A percentile compares a stretch with the other conserved stretches of the same genome.
Evolutionary conservation across 2,113 vertebrate genomes (phyloP).

Genomic region (Delphinus delphis): DNA sequence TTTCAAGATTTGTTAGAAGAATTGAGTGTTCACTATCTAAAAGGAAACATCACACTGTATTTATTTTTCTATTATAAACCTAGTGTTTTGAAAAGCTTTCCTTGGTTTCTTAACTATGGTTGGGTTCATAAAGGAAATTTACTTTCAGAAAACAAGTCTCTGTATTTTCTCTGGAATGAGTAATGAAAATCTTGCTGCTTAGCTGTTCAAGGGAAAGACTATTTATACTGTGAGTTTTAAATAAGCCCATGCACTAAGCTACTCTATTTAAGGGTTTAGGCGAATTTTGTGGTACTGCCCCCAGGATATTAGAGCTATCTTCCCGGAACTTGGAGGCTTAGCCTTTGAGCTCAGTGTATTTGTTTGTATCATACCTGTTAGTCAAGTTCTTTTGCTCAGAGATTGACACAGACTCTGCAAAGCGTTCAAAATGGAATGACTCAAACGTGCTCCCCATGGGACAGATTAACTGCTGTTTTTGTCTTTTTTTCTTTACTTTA

Average conservation of each 20-base stretch:
- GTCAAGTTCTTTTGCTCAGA: neutral
- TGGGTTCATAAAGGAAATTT: conserved; percentile 77
- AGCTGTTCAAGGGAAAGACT: conserved; percentile 67
- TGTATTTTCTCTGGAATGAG: conserved; percentile 75
- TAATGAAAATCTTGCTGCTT: conserved; percentile 77
- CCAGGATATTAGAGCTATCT: neutral
- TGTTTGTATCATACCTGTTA: neutral
- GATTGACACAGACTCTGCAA: neutral
- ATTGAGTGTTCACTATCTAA: conserved; percentile 78
- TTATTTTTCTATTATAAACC: conserved; percentile 82
- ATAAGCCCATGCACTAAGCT: conserved; percentile 66
- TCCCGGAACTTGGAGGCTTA: neutral
- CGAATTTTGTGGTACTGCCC: neutral
- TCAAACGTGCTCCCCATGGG: neutral
- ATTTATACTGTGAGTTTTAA: conserved; percentile 75
- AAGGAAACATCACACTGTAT: conserved; percentile 80
- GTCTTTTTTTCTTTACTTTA: conserved; percentile 18
- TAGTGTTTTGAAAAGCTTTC: conserved; percentile 77
- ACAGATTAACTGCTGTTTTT: neutral
- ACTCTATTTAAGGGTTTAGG: conserved; percentile 22
- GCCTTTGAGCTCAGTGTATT: neutral
- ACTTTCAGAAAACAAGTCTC: conserved; percentile 75
- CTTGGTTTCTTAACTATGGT: conserved; percentile 76
- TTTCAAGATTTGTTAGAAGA: conserved; percentile 77
- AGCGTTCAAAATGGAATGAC: neutral